Evolutionary conservation across 2,888 invertebrate genomes (phyloP), one percentile per base, ranked within the genome.

Genomic region (Junonia oenone): DNA sequence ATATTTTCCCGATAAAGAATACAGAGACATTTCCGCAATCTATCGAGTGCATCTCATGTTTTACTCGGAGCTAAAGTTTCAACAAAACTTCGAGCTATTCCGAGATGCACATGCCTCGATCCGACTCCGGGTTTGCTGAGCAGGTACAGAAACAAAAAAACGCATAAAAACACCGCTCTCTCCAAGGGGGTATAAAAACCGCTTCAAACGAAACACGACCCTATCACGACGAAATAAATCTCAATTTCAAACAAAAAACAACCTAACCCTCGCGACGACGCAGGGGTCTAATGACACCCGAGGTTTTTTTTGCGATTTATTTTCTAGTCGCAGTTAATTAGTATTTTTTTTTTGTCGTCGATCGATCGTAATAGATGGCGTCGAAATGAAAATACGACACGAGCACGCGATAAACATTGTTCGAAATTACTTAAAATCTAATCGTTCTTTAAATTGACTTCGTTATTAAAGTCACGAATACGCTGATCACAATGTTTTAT

Each of bases 211-310:
- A 69, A 67, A 64, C 58, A 55, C 40, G 50, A 56, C 69, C 57
- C 52, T 71, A 68, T 22, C n/a, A 0, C 0, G 8, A 0, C 6
- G 0, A 4, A 8, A 60, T 65, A 62, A 58, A 58, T 51, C 22
- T 48, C 51, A 47, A 38, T 50, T 59, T 51, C 14, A 40, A 35
- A 43, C 40, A 19, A 17, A 17, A 13, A 9, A 2, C n/a, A 33
- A 13, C 33, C 22, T 40, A 60, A 61, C 60, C 58, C 58, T 61
- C 56, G 54, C 15, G 48, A 51, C 72, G 58, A 72, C 72, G 78
- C 79, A 78, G 81, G 84, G 83, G 82, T 83, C 83, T 83, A 83
- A 86, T 82, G 83, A 83, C 81, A 81, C 80, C 76, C 75, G 80
- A 73, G 63, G 59, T 58, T 59, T 65, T 69, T 75, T 78, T 81